Evolutionary conservation across 2,113 vertebrate species (phyloP).

Genomic region (Callipepla squamata): DNA sequence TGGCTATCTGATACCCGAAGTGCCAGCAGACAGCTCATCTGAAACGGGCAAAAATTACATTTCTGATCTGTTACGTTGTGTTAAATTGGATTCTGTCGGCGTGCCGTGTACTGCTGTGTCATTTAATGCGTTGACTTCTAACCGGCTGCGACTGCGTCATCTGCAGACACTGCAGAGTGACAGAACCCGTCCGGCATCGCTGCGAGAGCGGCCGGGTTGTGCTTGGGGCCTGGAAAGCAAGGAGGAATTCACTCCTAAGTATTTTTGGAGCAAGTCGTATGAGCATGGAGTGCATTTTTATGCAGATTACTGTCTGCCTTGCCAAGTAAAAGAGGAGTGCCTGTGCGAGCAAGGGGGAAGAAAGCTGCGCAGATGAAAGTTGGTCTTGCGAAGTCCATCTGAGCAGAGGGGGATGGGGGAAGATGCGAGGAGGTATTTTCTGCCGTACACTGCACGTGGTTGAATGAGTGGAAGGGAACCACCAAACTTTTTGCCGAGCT

Average conservation of each 20-base stretch:
- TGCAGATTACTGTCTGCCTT: conserved; percentile 5
- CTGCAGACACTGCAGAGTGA: conserved; percentile 31
- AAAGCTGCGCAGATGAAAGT: not conserved
- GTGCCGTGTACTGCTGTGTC: conserved; percentile 61
- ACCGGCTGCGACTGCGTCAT: conserved; percentile 13
- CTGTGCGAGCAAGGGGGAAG: not conserved
- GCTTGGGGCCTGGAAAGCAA: conserved; percentile 1
- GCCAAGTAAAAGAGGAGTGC: not conserved
- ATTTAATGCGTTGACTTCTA: conserved; percentile 61
- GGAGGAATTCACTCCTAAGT: not conserved
- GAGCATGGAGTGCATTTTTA: conserved; percentile 22
- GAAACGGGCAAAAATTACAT: conserved; percentile 60
- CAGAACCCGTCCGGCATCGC: conserved; percentile 1
- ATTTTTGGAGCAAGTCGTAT: not conserved
- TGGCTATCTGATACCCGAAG: conserved; percentile 59
- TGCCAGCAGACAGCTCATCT: conserved; percentile 59
- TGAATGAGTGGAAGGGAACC: not conserved
- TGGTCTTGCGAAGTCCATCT: not conserved
- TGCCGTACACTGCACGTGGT: accelerated
- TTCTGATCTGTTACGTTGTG: conserved; percentile 62
- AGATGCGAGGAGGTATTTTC: not conserved
- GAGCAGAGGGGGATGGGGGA: not conserved
- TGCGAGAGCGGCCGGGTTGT: not conserved
- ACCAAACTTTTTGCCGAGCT: not conserved
- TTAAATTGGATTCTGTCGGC: conserved; percentile 66